These are phyloP conservation scores for Chrysocyon brachyurus DNA, from an alignment of 2,797 vertebrate genomes.

Conservation along the genomic window DNA sequence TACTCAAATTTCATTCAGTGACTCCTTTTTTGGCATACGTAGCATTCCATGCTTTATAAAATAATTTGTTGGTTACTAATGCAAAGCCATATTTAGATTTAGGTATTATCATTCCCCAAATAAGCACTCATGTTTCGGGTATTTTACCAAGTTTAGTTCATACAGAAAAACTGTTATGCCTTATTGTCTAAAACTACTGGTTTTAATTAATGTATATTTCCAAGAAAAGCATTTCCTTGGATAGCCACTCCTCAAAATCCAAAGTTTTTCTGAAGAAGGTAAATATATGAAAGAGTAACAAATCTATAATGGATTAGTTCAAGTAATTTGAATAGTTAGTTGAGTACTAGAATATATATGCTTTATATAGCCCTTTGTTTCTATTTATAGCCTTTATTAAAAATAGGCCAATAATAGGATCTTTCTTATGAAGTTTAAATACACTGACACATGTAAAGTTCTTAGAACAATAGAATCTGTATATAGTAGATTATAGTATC, in stretches of 20 bases:
- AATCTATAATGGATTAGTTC: not conserved
- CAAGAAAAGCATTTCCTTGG: not conserved
- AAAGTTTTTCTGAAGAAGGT: not conserved
- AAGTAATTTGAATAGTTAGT: not conserved
- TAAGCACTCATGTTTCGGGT: not conserved
- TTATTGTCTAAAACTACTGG: not conserved
- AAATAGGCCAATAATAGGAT: not conserved
- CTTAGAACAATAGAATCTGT: not conserved
- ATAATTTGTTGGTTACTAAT: not conserved
- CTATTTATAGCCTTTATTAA: not conserved
- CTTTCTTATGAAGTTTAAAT: not conserved
- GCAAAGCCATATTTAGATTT: not conserved
- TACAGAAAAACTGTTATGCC: not conserved
- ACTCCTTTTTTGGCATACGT: not conserved
- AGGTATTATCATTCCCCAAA: not conserved
- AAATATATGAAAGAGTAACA: not conserved
- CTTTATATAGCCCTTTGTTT: not conserved
- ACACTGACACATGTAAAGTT: not conserved
- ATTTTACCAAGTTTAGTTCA: not conserved
- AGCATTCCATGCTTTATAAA: not conserved
- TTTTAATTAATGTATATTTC: not conserved
- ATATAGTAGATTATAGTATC: constrained; percentile 2
- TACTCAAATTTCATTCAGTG: not conserved
- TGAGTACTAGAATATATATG: not conserved
- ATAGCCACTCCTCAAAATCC: not conserved